Base-by-base conservation (phyloP, 1,140 invertebrate genomes). In the Calephelis virginiensis region DNA sequence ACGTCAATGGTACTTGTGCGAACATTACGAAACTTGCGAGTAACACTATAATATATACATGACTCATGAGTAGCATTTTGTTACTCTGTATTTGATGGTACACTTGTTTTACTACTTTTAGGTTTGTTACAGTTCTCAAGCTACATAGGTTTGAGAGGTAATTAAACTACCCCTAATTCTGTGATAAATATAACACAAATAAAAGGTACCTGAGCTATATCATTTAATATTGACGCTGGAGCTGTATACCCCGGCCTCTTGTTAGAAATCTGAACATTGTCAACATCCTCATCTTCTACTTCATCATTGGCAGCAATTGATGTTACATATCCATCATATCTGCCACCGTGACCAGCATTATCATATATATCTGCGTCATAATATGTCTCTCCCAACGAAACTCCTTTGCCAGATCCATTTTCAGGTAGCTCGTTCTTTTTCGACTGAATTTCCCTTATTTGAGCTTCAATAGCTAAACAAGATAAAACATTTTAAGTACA, bases 281-380 rank as follows among this genome's bases (percentile, higher is more conserved):
- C 96, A 72, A 96, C 94, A 89, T 98, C 97, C 81, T 98, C 96
- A 82, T 96, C 95, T 86, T 98, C 97, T 74, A 98, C 96, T 93
- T 97, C 91, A 89, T 98, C 97, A 92, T 97, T 98, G 0, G 97
- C 95, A 64, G 97, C 97, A 92, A 99, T 99, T 0, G 98, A 99
- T 66, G 97, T 98, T 49, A 98, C 97, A 92, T 99, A 99, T 46
- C 97, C 97, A 83, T 97, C 97, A 92, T 96, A 99, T 85, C 97
- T 97, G 6, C 93, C 92, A 37, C 84, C 89, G 64, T 91, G 90
- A 14, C 90, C 89, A 45, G 88, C 85, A 63, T 93, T 95, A 83
- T 97, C 97, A 90, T 99, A 99, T 74, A 99, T 97, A 75, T 99
- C 97, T 81, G 94, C 95, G 91, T 99, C 98, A 92, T 97, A 98